Evolutionary conservation across 2,113 vertebrate genomes (phyloP).

Genomic region (Monarcha castaneiventris): DNA sequence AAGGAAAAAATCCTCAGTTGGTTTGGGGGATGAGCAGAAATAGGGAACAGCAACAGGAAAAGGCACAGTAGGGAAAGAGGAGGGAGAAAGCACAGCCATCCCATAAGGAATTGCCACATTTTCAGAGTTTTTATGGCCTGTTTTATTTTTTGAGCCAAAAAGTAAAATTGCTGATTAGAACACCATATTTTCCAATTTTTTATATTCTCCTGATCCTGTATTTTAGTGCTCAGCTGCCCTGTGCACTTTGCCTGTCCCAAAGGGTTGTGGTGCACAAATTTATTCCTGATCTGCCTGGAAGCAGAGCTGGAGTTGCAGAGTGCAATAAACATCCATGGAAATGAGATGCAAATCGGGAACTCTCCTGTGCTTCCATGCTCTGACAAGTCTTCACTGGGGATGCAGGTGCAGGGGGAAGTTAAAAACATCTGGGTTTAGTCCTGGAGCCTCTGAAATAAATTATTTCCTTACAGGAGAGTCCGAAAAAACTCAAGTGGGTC

Average conservation of each 20-base stretch:
- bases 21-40: not conserved
- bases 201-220: rapidly evolving
- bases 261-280: not conserved
- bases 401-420: not conserved
- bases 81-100: not conserved
- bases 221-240: not conserved
- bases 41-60: not conserved
- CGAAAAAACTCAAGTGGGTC: not conserved
- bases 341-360: not conserved
- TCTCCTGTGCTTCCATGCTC: not conserved
- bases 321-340: not conserved
- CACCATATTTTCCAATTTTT: rapidly evolving
- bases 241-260: not conserved
- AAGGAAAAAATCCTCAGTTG: not conserved
- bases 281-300: not conserved
- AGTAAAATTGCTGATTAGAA: not conserved
- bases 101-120: not conserved
- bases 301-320: not conserved
- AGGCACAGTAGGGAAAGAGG: not conserved
- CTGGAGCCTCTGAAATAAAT: not conserved
- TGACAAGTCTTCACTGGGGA: not conserved
- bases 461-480: not conserved
- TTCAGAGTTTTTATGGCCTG: not conserved
- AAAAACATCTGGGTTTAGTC: not conserved
- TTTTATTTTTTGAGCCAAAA: not conserved